Percentiles rank a stretch among this genome's conserved stretches.
phyloP scores from a whole-genome alignment of 2,888 invertebrate species.

The Eurytoma californica region DNA sequence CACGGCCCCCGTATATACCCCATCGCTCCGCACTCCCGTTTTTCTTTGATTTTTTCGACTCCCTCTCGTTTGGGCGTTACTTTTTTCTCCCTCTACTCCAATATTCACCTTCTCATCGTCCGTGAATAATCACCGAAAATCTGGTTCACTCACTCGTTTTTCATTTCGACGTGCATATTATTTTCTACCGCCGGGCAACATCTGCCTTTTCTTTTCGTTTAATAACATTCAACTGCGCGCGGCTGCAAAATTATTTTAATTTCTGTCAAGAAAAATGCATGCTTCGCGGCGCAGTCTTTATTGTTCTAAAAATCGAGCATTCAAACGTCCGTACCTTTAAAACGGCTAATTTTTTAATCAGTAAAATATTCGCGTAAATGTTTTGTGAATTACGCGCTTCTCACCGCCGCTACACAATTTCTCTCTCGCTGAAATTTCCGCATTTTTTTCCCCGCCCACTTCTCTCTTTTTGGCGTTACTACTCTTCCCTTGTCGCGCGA shows the following conservation, averaged over 20 bases:
- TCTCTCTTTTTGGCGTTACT: background rate
- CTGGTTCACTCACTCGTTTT: background rate
- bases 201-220: background rate
- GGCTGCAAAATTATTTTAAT: background rate
- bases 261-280: background rate
- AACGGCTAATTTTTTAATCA: background rate
- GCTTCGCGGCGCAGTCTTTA: too few relatives aligned
- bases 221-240: background rate
- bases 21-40: background rate
- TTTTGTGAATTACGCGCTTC: conserved; percentile 34
- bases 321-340: background rate
- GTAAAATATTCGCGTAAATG: conserved; percentile 17
- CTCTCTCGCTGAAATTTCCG: background rate
- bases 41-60: conserved; percentile 11
- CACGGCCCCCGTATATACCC: background rate
- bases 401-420: conserved; percentile 23
- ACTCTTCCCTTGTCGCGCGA: background rate
- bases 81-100: background rate
- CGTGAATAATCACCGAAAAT: background rate
- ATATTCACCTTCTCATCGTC: background rate
- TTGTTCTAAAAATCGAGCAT: background rate
- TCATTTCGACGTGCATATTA: background rate
- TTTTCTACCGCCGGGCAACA: background rate
- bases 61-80: conserved; percentile 14
- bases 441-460: conserved; percentile 2